Base-by-base conservation (phyloP, 2,797 vertebrate genomes). In the Gouania willdenowi region DNA sequence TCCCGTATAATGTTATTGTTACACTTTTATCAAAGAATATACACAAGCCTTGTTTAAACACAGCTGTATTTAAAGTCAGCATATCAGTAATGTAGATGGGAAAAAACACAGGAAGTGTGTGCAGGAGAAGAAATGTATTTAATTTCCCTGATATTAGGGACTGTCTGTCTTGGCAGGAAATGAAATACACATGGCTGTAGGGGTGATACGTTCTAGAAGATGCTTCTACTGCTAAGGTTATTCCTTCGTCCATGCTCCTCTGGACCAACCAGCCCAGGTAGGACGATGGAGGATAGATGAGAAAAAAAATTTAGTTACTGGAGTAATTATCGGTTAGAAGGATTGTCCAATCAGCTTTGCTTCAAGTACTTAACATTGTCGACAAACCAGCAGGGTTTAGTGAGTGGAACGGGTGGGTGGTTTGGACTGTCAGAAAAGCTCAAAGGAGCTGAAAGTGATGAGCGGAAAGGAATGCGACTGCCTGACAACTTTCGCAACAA, bases 401-500 rank as follows among this genome's bases (percentile, higher is more conserved):
- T 42, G 9, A 36, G 56, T 44, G 52, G 48, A 48, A 70, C n/a
- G 54, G 45, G 23, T 36, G 45, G 50, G 66, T 37, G 19, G 38
- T 53, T 70, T 48, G 29, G 65, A 65, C 56, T 77, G 78, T 77
- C 75, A 61, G 63, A 53, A 19, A 54, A 14, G 25, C 35, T 82
- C 31, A 65, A 68, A 65, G 52, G 48, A 56, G 54, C 27, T 3
- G 32, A 46, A 72, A 63, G 62, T 72, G 61, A 78, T 71, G 65
- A 38, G 67, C 78, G 81, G 83, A 87, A 88, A 70, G 85, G 83
- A 87, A 88, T 86, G 83, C 64, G 70, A 61, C 14, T 34, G 54
- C 54, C 48, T 41, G 58, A 61, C 71, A 78, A 28, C 43, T 49
- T 41, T 5, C 33, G 41, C 44, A 17, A 69, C 66, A 61, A 56